Evolutionary conservation across 2,797 vertebrate genomes (phyloP), one percentile per base, ranked within the genome.

Genomic region (Euphonia xanthogaster): DNA sequence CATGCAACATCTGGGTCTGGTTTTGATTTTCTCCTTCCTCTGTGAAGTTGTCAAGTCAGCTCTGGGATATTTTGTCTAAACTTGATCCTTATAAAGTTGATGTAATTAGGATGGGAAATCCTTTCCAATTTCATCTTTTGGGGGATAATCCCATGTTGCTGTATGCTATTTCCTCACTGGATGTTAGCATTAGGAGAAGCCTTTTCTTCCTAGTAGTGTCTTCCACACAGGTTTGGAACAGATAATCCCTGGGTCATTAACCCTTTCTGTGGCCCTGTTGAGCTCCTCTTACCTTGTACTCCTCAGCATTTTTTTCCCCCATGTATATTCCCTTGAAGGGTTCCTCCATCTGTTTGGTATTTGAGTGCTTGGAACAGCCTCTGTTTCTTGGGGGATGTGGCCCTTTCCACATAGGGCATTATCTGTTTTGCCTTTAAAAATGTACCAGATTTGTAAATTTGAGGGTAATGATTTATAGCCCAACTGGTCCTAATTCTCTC

Each of bases 1-100:
- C 50, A 58, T 2, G 4, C 48, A 96, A 90, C 88, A 94, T 90
- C 87, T 94, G 90, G 2, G 47, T 28, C 73, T 84, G 55, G 1
- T 84, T 84, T 90, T 66, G 55, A 17, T 76, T 91, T 78, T 91
- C 65, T 22, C 40, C 42, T 61, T 47, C 19, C 51, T 78, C 61
- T 60, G 60, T 45, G 66, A 94, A 95, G 61, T 72, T 92, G 54
- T 94, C 75, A 92, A 58, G 53, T 89, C 53, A 74, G 61, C 68
- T 77, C 71, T 58, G 44, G 85, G 57, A 65, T 96, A 30, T 91
- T 94, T 91, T 86, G 83, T 71, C 75, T 94, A 61, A 80, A 77
- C 15, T 28, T n/a, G 71, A 84, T 77, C 74, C 72, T 87, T 74
- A 87, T 31, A 65, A 92, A 76, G 66, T 25, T 87, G 88, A 77